Base-by-base conservation (phyloP, 1,140 invertebrate species). In the Bathynomus jamesi region DNA sequence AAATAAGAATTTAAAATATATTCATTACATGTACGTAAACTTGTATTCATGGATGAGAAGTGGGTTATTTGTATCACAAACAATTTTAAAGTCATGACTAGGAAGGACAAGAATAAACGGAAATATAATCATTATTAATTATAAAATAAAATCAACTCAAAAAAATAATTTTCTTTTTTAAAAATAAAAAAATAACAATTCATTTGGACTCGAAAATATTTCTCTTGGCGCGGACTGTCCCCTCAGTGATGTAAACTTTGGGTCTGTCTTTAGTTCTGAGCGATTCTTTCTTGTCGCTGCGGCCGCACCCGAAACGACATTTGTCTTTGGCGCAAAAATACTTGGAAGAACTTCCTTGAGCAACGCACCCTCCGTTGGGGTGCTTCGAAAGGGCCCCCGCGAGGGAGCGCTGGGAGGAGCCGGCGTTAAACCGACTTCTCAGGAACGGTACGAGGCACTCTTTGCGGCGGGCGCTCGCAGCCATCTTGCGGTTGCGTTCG, bases 171-270 rank as follows among this genome's bases (percentile, higher is more conserved):
- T 7, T n/a, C 24, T 31, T 5, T 25, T 65, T 5, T 25, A 29
- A 46, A 32, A 63, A 32, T 32, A 69, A 40, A 64, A 62, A n/a
- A 32, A 29, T 10, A 27, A 60, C 64, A 25, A 29, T 30, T 76
- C 69, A 78, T 32, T 75, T 73, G 27, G 73, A 60, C 63, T 78
- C 76, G 64, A 78, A 78, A 28, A 78, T 70, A 62, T 75, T 72
- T 61, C 73, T 32, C 67, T 78, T 78, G 25, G 73, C 76, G 29
- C 76, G 73, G 71, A 78, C 76, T 67, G 73, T 78, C 31, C 76
- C 76, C 60, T 75, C 76, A 13, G 76, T 75, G 61, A 78, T 78
- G 69, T 75, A 75, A 61, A 78, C 74, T 27, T 74, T 74, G 31
- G 76, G 76, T 65, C 74, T 69, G 53, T 73, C 72, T 61, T 73